phyloP scores from a whole-genome alignment of 2,113 vertebrate genomes.

The Myotis davidii region DNA sequence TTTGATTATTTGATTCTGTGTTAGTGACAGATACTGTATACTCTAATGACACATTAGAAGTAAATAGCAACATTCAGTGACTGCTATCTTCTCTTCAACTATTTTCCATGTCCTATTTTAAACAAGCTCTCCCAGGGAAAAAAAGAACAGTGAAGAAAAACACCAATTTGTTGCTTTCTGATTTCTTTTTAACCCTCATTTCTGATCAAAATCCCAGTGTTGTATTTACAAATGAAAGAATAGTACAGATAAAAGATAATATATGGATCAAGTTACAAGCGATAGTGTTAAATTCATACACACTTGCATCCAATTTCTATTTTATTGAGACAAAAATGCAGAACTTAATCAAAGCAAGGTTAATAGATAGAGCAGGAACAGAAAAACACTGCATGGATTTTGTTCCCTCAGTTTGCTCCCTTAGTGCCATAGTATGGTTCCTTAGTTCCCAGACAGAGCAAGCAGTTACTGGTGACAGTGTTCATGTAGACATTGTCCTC shows the following conservation, averaged over 20 bases:
- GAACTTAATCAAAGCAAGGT: not conserved
- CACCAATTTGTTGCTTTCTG: not conserved
- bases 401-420: not conserved
- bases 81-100: not conserved
- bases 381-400: not conserved
- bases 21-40: conserved; percentile 67
- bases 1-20: conserved; percentile 66
- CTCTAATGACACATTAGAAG: conserved; percentile 56
- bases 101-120: conserved; percentile 65
- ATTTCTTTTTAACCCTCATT: conserved; percentile 25
- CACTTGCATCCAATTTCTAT: not conserved
- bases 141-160: conserved; percentile 22
- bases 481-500: not conserved
- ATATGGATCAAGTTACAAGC: not conserved
- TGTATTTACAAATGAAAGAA: conserved; percentile 3
- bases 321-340: not conserved
- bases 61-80: conserved; percentile 56
- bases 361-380: not conserved
- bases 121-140: not conserved
- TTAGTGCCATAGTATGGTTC: not conserved
- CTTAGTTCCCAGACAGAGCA: not conserved
- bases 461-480: not conserved
- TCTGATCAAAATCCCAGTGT: not conserved
- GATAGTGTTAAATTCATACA: not conserved
- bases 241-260: not conserved